These are phyloP conservation scores for Muricea muricata DNA, from an alignment of 92 coral and sea anemone species.

Conservation along the genomic window DNA sequence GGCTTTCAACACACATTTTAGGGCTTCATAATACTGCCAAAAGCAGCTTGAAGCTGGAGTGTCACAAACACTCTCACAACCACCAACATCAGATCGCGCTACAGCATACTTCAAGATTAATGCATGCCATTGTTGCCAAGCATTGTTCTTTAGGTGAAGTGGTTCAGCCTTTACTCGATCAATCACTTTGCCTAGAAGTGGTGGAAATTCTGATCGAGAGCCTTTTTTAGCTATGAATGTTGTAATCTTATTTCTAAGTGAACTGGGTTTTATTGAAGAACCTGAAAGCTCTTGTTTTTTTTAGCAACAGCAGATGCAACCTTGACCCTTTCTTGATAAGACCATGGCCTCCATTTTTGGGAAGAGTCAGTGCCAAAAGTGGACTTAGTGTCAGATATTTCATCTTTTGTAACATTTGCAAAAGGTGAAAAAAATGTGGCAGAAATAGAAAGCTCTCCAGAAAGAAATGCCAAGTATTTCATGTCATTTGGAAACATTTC, in stretches of 20 bases:
- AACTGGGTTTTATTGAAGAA: slow-evolving; percentile 2
- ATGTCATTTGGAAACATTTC: slow-evolving; percentile 69
- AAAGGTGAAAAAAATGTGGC: slow-evolving; percentile 75
- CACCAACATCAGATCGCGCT: slow-evolving; percentile 50
- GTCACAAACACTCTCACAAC: slow-evolving; percentile 45
- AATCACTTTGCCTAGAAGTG: slow-evolving; percentile 51
- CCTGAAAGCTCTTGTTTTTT: background rate
- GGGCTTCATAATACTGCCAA: slow-evolving; percentile 52
- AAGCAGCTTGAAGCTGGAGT: slow-evolving; percentile 63
- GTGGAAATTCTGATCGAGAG: slow-evolving; percentile 48
- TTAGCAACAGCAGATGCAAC: slow-evolving; percentile 52
- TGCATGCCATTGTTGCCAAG: slow-evolving; percentile 67
- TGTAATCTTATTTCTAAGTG: slow-evolving; percentile 43
- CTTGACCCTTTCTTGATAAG: slow-evolving; percentile 46
- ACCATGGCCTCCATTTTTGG: slow-evolving; percentile 60
- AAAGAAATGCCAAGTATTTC: slow-evolving; percentile 70
- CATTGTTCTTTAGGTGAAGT: slow-evolving; percentile 65
- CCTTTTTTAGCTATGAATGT: slow-evolving; percentile 57
- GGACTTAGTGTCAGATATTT: slow-evolving; percentile 10
- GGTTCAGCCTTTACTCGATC: slow-evolving; percentile 60
- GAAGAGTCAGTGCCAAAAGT: slow-evolving; percentile 48
- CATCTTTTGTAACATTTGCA: slow-evolving; percentile 66
- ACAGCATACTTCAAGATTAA: slow-evolving; percentile 58
- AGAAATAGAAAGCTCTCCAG: slow-evolving; percentile 68
- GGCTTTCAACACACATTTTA: slow-evolving; percentile 55